Percentiles rank a stretch among this genome's conserved stretches.
Conservation (phyloP, 2,113 vertebrate genomes). For the Suricata suricatta region DNA sequence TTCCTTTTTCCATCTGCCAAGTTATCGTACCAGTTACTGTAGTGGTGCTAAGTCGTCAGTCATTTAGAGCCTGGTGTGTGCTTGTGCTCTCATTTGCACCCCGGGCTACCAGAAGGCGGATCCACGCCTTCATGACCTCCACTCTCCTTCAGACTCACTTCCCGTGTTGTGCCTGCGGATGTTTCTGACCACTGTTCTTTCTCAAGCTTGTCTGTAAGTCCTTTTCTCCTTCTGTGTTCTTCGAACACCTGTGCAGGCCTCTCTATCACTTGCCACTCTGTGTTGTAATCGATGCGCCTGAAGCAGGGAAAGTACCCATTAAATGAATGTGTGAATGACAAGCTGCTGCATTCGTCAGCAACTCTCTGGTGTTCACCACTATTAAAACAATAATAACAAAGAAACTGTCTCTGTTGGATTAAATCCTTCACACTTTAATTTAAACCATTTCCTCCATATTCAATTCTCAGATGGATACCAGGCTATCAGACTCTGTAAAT, state of each 20-base stretch:
- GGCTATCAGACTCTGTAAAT: neutral
- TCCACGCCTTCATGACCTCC: rapidly evolving
- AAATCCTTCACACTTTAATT: neutral
- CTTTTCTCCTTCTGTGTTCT: neutral
- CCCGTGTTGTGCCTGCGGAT: rapidly evolving
- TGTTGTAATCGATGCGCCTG: neutral
- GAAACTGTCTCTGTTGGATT: neutral
- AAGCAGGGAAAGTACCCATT: neutral
- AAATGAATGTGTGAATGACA: neutral
- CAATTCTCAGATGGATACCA: neutral
- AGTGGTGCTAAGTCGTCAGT: neutral
- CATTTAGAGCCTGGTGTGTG: neutral
- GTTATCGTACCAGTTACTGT: rapidly evolving
- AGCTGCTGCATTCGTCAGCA: neutral
- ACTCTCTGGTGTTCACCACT: neutral
- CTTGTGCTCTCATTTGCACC: neutral
- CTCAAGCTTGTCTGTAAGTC: neutral
- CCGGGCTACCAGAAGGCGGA: neutral
- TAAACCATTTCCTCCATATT: neutral
- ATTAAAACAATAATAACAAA: neutral
- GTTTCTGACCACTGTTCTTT: neutral
- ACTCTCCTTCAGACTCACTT: neutral
- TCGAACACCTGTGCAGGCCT: neutral
- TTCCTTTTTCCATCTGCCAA: neutral
- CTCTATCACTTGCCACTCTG: neutral